Conservation (phyloP, 2,797 vertebrate genomes). For the Eidolon dupreanum region DNA sequence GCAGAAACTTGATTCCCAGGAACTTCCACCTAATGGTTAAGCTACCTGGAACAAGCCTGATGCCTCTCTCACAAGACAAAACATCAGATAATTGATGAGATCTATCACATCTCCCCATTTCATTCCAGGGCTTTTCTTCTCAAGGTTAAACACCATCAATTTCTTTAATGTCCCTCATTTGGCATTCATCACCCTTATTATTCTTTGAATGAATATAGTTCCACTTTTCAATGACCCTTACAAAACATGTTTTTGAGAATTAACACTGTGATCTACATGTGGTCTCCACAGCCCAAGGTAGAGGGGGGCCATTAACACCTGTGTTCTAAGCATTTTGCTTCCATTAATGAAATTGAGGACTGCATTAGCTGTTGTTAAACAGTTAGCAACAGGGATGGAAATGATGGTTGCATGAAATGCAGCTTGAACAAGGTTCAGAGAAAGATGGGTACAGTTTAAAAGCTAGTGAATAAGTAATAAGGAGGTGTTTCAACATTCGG, state of each 20-base stretch:
- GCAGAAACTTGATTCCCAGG: constrained; percentile 22
- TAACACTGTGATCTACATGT: constrained; percentile 53
- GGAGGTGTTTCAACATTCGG: background rate
- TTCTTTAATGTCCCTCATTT: constrained; percentile 73
- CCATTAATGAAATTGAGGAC: constrained; percentile 68
- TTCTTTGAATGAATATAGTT: constrained; percentile 64
- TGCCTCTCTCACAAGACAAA: constrained; percentile 41
- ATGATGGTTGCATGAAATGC: constrained; percentile 42
- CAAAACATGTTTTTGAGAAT: constrained; percentile 65
- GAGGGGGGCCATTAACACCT: constrained; percentile 56
- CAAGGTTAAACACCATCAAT: constrained; percentile 77
- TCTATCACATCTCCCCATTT: constrained; percentile 30
- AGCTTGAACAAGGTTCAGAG: constrained; percentile 32
- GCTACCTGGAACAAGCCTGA: background rate
- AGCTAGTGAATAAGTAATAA: background rate
- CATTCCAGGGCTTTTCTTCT: constrained; percentile 58
- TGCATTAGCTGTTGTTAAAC: constrained; percentile 59
- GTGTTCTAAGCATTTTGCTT: constrained; percentile 52
- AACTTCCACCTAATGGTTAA: background rate
- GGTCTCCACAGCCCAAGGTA: constrained; percentile 24
- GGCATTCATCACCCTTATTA: constrained; percentile 61
- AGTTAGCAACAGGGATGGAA: constrained; percentile 42
- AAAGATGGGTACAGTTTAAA: background rate
- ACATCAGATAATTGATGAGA: constrained; percentile 49
- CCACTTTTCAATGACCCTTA: constrained; percentile 76